Base-by-base conservation (phyloP, 2,888 invertebrate species). In the Autographa pulchrina region DNA sequence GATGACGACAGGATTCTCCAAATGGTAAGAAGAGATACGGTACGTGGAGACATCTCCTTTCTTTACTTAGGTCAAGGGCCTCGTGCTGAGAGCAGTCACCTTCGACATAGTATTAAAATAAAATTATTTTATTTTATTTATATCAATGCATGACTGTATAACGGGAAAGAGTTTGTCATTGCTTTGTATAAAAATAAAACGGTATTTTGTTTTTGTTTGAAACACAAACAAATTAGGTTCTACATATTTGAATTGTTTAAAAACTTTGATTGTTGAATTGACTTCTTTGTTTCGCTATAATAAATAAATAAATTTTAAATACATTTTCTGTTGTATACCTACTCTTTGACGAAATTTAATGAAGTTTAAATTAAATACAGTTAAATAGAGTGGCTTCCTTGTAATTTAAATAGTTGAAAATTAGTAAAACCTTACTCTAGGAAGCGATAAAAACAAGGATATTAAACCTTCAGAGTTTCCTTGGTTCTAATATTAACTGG, bases 51-150 rank as follows among this genome's bases (percentile, higher is more conserved):
- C 68, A 72, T 43, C 35, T 66, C 56, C 18, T 56, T 38, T 63
- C 58, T 58, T 75, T 59, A 52, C 64, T 20, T 18, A 54, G 79
- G 77, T 78, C 79, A 79, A 78, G 79, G 75, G 62, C 75, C 79
- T 78, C 43, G 56, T n/a, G 54, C 52, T 64, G 72, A 20, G n/a
- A 66, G 72, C 32, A 64, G 72, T 68, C 75, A 69, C 59, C 71
- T 72, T 75, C 79, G 65, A 63, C 65, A 75, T 35, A 62, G 25
- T 61, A 31, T 59, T 58, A 38, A 9, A 58, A 48, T 48, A 48
- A 38, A 38, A 11, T 38, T n/a, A 48, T n/a, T 48, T 41, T 41
- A 41, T 41, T 41, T 6, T n/a, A 1, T n/a, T 48, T 48, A 48
- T 48, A 48, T 14, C n/a, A 7, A 48, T 48, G 48, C n/a, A n/a